These are phyloP conservation scores for Sphaeramia orbicularis DNA, from an alignment of 2,797 vertebrate genomes.

Conservation along the genomic window DNA sequence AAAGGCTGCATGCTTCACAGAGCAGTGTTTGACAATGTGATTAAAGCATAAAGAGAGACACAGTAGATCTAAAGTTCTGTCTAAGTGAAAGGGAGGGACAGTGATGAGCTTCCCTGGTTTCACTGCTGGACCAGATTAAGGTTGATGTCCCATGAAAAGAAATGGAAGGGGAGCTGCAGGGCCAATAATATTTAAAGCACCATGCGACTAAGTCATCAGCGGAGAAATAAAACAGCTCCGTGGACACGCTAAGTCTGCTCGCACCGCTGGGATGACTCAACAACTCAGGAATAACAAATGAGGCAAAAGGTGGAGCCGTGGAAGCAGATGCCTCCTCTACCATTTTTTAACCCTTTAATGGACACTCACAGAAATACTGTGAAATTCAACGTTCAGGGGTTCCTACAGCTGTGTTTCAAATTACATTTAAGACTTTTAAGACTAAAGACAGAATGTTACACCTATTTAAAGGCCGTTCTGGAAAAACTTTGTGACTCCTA, in stretches of 20 bases:
- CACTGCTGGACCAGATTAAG: conserved; percentile 70
- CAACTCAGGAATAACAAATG: conserved; percentile 5
- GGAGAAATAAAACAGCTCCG: conserved; percentile 73
- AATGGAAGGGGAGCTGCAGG: conserved; percentile 60
- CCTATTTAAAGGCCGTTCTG: too few relatives aligned
- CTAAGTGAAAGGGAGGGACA: conserved; percentile 29
- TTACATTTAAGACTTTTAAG: too few relatives aligned
- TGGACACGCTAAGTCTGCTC: conserved; percentile 59
- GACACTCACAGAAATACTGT: not conserved
- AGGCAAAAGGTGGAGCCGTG: not conserved
- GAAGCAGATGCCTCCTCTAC: not conserved
- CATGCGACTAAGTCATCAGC: conserved; percentile 64
- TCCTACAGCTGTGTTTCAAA: too few relatives aligned
- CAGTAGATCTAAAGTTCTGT: conserved; percentile 14
- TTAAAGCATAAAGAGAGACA: conserved; percentile 10
- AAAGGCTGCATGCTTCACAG: not conserved
- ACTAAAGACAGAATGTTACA: too few relatives aligned
- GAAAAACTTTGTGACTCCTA: too few relatives aligned
- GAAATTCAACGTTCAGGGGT: not conserved
- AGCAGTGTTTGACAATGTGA: conserved; percentile 5
- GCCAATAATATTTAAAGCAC: conserved; percentile 74
- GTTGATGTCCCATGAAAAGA: conserved; percentile 79
- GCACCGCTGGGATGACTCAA: conserved; percentile 25
- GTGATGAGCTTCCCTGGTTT: conserved; percentile 60
- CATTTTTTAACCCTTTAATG: not conserved